Conservation (phyloP, 2,797 vertebrate species). For the Rachycentron canadum region DNA sequence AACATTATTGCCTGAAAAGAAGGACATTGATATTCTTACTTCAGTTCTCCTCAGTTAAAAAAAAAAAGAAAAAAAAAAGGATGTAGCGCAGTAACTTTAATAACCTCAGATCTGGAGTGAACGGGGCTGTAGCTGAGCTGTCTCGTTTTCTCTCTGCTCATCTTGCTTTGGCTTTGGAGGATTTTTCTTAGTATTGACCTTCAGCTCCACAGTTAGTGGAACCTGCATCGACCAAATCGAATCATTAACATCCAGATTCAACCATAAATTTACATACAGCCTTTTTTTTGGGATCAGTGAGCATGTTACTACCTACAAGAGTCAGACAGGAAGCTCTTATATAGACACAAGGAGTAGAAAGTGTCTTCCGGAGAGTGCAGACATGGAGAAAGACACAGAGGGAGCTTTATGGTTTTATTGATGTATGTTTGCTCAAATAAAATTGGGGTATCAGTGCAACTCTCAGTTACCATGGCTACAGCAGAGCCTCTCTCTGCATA, state of each 20-base stretch:
- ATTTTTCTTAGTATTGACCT: slow-evolving; percentile 24
- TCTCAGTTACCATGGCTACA: slow-evolving; percentile 79
- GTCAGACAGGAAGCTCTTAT: background rate
- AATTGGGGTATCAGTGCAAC: slow-evolving; percentile 61
- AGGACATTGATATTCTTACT: slow-evolving; percentile 20
- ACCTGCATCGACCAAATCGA: slow-evolving; percentile 6
- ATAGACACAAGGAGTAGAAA: slow-evolving; percentile 3
- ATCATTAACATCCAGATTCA: slow-evolving; percentile 15
- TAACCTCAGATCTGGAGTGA: slow-evolving; percentile 11
- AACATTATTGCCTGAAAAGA: background rate
- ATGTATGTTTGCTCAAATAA: slow-evolving; percentile 65
- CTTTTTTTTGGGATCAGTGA: background rate
- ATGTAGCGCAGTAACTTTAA: background rate
- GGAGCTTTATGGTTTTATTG: slow-evolving; percentile 47
- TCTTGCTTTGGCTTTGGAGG: slow-evolving; percentile 5
- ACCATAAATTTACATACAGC: background rate
- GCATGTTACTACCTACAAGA: background rate
- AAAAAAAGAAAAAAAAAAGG: background rate
- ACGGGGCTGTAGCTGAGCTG: background rate
- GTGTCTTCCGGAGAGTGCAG: slow-evolving; percentile 4
- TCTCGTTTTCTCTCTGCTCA: background rate
- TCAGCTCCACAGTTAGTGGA: slow-evolving; percentile 4
- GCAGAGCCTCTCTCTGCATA: slow-evolving; percentile 55
- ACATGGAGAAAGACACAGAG: background rate
- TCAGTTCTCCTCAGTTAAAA: background rate